Conservation (phyloP, 2,797 vertebrate species). For the Alosa sapidissima region DNA sequence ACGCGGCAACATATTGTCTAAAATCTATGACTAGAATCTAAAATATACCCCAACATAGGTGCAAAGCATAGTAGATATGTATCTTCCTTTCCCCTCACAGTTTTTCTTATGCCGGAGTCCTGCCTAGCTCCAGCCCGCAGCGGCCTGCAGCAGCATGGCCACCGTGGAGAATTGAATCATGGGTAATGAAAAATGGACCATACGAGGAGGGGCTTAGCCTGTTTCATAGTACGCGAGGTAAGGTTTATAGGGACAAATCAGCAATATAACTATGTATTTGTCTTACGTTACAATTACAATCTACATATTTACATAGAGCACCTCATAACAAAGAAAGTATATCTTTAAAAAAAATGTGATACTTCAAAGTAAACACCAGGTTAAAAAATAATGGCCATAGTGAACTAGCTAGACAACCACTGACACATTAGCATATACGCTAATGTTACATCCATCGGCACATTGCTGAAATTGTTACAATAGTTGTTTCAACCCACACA, state of each 20-base stretch:
- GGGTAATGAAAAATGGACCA: conserved; percentile 6
- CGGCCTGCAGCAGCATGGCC: conserved; percentile 23
- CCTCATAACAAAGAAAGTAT: background rate
- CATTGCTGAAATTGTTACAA: background rate
- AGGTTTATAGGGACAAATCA: background rate
- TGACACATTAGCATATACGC: conserved; percentile 10
- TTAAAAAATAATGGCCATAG: background rate
- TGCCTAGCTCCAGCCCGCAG: background rate
- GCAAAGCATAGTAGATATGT: background rate
- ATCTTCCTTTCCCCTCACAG: background rate
- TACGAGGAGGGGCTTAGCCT: conserved; percentile 9
- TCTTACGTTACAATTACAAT: background rate
- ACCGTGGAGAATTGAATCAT: background rate
- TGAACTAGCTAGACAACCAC: conserved; percentile 15
- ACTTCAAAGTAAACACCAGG: background rate
- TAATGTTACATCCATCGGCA: background rate
- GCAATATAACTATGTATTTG: background rate
- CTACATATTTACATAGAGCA: background rate
- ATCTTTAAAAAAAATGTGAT: background rate
- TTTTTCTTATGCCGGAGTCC: background rate
- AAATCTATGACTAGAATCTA: background rate
- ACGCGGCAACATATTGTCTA: background rate
- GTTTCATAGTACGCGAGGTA: background rate
- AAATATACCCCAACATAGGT: background rate
- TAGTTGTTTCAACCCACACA: background rate